Evolutionary conservation across 2,113 vertebrate species (phyloP).

Genomic region (Craseonycteris thonglongyai): DNA sequence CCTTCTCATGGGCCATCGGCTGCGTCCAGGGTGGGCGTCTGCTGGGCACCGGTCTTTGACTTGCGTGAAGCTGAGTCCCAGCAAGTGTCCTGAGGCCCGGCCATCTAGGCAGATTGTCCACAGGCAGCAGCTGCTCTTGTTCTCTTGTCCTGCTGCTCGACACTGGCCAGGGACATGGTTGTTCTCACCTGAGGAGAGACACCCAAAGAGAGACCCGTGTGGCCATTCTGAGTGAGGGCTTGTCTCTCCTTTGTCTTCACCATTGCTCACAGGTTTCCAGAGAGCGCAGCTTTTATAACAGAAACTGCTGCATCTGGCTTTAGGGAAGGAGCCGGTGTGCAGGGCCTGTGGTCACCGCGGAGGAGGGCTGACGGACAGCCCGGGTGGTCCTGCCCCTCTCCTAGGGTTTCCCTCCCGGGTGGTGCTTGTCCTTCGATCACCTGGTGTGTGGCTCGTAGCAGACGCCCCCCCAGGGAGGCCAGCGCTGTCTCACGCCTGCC

Average conservation of each 20-base stretch:
- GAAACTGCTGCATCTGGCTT: background rate
- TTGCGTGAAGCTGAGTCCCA: background rate
- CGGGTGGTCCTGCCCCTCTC: background rate
- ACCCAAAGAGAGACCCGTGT: background rate
- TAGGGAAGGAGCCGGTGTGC: too few species aligned
- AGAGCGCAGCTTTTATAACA: background rate
- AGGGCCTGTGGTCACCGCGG: background rate
- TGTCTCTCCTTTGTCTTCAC: background rate
- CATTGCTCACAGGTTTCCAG: background rate
- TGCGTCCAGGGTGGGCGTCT: background rate
- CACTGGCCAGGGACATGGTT: background rate
- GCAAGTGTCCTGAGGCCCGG: too few species aligned
- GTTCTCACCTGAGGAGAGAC: background rate
- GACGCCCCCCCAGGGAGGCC: background rate
- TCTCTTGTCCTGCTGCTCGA: background rate
- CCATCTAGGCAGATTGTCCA: rapidly evolving
- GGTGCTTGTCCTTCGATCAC: background rate
- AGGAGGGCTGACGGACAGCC: background rate
- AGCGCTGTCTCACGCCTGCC: background rate
- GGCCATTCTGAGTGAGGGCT: too few species aligned
- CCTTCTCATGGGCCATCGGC: rapidly evolving
- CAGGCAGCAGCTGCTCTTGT: background rate
- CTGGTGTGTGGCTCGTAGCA: background rate
- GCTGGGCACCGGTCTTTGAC: background rate
- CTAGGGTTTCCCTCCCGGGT: background rate